Percentiles rank a stretch among this genome's conserved stretches.
Evolutionary conservation across 2,888 invertebrate genomes (phyloP).

Genomic region (Dimorphilus gyrociliatus): DNA sequence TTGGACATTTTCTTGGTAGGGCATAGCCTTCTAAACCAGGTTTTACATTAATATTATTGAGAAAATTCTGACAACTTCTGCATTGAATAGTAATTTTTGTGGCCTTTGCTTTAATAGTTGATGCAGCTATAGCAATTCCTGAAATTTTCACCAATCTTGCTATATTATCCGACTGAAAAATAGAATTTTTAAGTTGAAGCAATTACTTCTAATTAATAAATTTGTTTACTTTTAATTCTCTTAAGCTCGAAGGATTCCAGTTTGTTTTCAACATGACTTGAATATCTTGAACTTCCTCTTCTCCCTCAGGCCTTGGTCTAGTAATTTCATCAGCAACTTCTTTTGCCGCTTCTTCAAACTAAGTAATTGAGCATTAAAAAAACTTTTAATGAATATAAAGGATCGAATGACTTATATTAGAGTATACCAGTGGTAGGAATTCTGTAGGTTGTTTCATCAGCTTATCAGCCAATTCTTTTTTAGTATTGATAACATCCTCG

Average conservation of each 20-base stretch:
- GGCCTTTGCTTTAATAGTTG: conserved; percentile 85
- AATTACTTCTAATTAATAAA: background rate
- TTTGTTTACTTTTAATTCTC: conserved; percentile 59
- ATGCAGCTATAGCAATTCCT: conserved; percentile 83
- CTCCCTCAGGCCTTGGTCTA: conserved; percentile 71
- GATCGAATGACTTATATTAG: background rate
- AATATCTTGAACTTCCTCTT: conserved; percentile 74
- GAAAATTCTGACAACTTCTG: conserved; percentile 70
- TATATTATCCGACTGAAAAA: conserved; percentile 65
- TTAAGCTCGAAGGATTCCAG: conserved; percentile 59
- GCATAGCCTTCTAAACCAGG: conserved; percentile 91
- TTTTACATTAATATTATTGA: conserved; percentile 73
- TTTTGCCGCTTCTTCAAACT: conserved; percentile 85
- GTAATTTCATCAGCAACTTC: conserved; percentile 87
- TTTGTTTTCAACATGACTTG: conserved; percentile 72
- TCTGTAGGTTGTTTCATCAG: conserved; percentile 79
- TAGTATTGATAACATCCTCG: conserved; percentile 82
- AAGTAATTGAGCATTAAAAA: conserved; percentile 8
- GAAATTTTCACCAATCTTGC: conserved; percentile 82
- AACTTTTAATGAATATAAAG: background rate
- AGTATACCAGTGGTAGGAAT: conserved; percentile 59
- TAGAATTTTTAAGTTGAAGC: background rate
- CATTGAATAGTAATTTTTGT: conserved; percentile 89
- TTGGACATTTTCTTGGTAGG: conserved; percentile 79
- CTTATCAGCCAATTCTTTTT: conserved; percentile 78